phyloP scores from a whole-genome alignment of 1,140 invertebrate species.

The Samia ricini region DNA sequence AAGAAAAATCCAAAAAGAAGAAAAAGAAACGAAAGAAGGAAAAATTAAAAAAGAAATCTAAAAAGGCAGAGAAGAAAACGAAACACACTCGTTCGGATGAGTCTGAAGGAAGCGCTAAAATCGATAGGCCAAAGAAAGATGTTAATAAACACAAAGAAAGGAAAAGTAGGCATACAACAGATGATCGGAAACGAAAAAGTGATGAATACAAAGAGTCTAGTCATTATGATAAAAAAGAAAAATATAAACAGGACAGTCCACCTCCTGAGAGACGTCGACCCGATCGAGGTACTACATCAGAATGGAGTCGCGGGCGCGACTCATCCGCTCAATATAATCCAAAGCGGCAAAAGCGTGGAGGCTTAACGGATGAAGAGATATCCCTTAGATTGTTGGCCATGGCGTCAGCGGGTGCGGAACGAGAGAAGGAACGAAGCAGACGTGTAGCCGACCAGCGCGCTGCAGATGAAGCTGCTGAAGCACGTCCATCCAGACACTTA shows the following conservation, averaged over 20 bases:
- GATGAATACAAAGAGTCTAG: neutral
- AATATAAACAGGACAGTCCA: slow-evolving; percentile 16
- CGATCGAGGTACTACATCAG: neutral
- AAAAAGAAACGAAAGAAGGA: slow-evolving; percentile 49
- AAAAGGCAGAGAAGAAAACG: slow-evolving; percentile 35
- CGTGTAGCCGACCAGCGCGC: slow-evolving; percentile 51
- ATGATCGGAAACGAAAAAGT: slow-evolving; percentile 14
- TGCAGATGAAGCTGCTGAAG: slow-evolving; percentile 35
- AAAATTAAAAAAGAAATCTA: slow-evolving; percentile 34
- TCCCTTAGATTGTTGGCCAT: slow-evolving; percentile 87
- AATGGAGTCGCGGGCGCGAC: neutral
- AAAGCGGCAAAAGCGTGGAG: slow-evolving; percentile 9
- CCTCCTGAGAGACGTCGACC: neutral
- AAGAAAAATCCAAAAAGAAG: slow-evolving; percentile 71
- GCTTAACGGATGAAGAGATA: slow-evolving; percentile 82
- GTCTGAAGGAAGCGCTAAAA: slow-evolving; percentile 17
- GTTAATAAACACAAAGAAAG: neutral
- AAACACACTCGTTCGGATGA: slow-evolving; percentile 19
- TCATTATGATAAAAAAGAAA: slow-evolving; percentile 15
- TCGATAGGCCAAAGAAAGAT: neutral
- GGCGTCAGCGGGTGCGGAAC: slow-evolving; percentile 78
- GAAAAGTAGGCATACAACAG: neutral
- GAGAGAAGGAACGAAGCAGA: slow-evolving; percentile 45
- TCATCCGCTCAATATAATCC: neutral
- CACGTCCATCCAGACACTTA: slow-evolving; percentile 16